Evolutionary conservation across 2,797 vertebrate species (phyloP), one percentile per base, ranked within the genome.

Genomic region (Nyctibius grandis): DNA sequence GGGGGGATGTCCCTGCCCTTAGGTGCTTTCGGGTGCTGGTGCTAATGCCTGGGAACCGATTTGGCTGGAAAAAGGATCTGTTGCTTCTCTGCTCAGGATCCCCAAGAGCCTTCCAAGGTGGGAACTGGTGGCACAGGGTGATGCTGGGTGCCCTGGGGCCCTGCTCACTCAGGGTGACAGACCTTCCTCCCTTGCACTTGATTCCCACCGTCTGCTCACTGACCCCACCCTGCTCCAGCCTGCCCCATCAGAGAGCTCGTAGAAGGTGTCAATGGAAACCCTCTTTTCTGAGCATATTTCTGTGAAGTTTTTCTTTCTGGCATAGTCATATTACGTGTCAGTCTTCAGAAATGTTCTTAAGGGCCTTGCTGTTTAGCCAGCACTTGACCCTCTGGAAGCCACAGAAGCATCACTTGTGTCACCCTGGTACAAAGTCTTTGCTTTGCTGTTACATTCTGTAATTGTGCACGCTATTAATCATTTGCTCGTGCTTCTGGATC

Each of bases 331-430:
- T 59, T 12, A 5, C 33, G 0, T 60, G 40, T 75, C 60, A 73
- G 21, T 10, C 57, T n/a, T 67, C 51, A 36, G 40, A 54, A 57
- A 42, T 17, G 21, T 42, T 23, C 76, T 53, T 12, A 6, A 65
- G 45, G 25, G 25, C 50, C 9, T 34, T 26, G 61, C 59, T 79
- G 29, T 33, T 68, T 9, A 60, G 48, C 31, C 67, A 64, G 33
- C 29, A 9, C 68, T 44, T 38, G 34, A 11, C 76, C 47, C 31
- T 33, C 54, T 64, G 68, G 42, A 69, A 79, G 80, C 54, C 57
- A 19, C n/a, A 14, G 85, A 17, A 40, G 23, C 61, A 17, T 54
- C 1, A 0, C 28, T 67, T 1, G 0, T 6, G 9, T 45, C 20
- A 26, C 36, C 36, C 47, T 31, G 18, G 15, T 48, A 59, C 40